A percentile compares a stretch with the other conserved stretches of the same genome.
Evolutionary conservation across 2,888 invertebrate species (phyloP).

Genomic region (Philereme transversata): DNA sequence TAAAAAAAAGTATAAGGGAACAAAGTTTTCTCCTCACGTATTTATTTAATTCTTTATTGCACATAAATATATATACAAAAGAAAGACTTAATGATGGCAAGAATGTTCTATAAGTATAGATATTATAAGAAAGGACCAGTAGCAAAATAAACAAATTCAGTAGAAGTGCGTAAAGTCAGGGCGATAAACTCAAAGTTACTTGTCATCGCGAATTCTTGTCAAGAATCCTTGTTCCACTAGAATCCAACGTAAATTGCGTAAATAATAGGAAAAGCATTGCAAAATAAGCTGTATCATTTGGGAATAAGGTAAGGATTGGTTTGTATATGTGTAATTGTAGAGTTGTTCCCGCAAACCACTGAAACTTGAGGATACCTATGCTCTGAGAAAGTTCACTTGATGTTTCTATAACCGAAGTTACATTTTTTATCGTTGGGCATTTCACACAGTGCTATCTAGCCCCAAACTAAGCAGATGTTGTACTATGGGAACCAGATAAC

Average conservation of each 20-base stretch:
- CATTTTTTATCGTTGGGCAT: no score
- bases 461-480: no score
- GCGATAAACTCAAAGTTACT: constrained; percentile 30
- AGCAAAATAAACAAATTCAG: neutral
- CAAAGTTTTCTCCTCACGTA: no score
- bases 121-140: no score
- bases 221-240: constrained; percentile 54
- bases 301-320: constrained; percentile 4
- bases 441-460: no score
- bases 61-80: no score
- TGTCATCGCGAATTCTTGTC: constrained; percentile 62
- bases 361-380: constrained; percentile 60
- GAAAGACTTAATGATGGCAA: no score
- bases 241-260: neutral
- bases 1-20: no score
- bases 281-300: constrained; percentile 8
- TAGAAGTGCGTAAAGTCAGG: constrained; percentile 5
- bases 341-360: constrained; percentile 56
- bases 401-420: neutral
- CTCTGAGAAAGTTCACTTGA: neutral
- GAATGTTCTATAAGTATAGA: no score
- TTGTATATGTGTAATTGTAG: constrained; percentile 4
- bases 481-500: no score
- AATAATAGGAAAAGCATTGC: neutral
- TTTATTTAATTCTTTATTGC: no score